Conservation (phyloP, 2,888 invertebrate genomes). For the Dasysyrphus tricinctus region DNA sequence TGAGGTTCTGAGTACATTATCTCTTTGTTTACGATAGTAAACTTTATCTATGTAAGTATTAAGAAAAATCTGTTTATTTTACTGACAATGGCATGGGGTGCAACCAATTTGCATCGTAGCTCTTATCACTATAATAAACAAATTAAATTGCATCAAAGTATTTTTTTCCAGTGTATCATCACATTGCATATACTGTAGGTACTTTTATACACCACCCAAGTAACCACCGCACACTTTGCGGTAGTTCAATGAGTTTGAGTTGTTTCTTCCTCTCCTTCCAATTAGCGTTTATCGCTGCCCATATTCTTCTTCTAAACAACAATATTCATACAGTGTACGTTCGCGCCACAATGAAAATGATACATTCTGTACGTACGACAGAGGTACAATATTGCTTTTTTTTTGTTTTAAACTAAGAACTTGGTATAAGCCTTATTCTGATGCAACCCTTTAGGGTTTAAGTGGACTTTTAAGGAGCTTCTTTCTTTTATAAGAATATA, state of each 20-base stretch:
- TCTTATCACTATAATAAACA: too few species aligned
- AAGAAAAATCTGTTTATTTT: too few species aligned
- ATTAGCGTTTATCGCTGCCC: constrained; percentile 44
- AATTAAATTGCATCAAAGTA: background rate
- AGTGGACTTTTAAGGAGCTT: constrained; percentile 39
- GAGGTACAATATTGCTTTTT: constrained; percentile 28
- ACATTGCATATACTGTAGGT: background rate
- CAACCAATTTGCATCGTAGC: too few species aligned
- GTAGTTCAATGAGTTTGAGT: constrained; percentile 60
- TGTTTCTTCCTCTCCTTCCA: constrained; percentile 36
- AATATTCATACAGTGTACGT: constrained; percentile 25
- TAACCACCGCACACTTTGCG: constrained; percentile 54
- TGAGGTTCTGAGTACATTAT: background rate
- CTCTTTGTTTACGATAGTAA: background rate
- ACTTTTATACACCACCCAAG: constrained; percentile 41
- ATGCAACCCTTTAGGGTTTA: constrained; percentile 57
- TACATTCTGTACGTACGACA: background rate
- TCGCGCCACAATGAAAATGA: constrained; percentile 49
- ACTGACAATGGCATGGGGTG: background rate
- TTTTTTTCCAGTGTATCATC: constrained; percentile 44
- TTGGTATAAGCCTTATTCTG: constrained; percentile 28
- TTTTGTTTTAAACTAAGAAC: constrained; percentile 6
- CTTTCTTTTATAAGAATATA: background rate
- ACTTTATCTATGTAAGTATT: too few species aligned
- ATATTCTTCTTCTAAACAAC: constrained; percentile 9